Percentiles rank a stretch among this genome's conserved stretches.
These are phyloP conservation scores for Mimachlamys varia DNA, from an alignment of 2,888 invertebrate species.

Conservation along the genomic window DNA sequence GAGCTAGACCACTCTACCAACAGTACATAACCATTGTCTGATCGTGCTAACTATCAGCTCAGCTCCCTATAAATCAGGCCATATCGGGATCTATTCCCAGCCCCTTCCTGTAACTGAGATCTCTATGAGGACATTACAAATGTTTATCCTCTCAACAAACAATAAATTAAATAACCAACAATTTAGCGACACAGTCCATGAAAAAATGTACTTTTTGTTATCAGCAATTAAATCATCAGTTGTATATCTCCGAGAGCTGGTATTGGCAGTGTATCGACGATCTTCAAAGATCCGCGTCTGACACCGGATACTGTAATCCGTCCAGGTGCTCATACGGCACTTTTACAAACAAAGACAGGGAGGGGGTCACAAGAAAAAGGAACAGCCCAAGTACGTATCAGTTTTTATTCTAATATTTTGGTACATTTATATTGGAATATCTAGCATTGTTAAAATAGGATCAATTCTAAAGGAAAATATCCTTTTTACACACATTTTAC, in stretches of 20 bases:
- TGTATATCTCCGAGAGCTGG: background rate
- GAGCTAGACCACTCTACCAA: background rate
- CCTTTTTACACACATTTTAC: too few species aligned
- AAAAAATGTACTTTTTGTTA: background rate
- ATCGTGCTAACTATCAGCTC: background rate
- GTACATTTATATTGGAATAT: too few species aligned
- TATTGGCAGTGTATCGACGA: background rate
- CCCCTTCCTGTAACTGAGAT: background rate
- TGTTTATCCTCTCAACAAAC: background rate
- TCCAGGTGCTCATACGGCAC: background rate
- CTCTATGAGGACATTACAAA: background rate
- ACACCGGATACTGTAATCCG: background rate
- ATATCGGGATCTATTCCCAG: background rate
- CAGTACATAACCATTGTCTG: background rate
- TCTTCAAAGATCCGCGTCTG: background rate
- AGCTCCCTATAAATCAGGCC: background rate
- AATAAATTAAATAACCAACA: background rate
- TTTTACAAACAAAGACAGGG: background rate
- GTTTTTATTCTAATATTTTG: too few species aligned
- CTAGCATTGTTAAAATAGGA: too few species aligned
- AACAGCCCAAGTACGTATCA: too few species aligned
- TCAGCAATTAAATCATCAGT: background rate
- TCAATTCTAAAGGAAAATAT: too few species aligned
- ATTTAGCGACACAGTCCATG: background rate
- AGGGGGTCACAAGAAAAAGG: too few species aligned